A percentile compares a stretch with the other conserved stretches of the same genome.
These are phyloP conservation scores for Tenthredo livida DNA, from an alignment of 2,888 invertebrate genomes.

Conservation along the genomic window DNA sequence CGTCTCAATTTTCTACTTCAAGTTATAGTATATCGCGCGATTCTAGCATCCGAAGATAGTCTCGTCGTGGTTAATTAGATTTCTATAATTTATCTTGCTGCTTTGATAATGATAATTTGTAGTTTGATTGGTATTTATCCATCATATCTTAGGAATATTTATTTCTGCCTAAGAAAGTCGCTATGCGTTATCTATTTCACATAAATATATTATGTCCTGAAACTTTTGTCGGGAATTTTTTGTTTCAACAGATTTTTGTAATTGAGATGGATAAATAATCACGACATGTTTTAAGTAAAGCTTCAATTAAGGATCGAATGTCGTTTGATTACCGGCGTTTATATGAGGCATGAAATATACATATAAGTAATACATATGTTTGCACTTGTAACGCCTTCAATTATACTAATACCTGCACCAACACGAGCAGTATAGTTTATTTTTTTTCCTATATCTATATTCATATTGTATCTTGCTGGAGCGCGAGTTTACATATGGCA, in stretches of 20 bases:
- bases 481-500: neutral
- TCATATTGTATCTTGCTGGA: neutral
- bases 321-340: neutral
- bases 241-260: neutral
- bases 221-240: neutral
- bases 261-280: neutral
- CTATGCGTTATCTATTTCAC: neutral
- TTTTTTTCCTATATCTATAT: neutral
- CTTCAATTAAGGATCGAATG: neutral
- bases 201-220: neutral
- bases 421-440: neutral
- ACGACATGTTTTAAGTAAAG: neutral
- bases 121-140: neutral
- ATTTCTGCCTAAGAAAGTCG: neutral
- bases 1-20: neutral
- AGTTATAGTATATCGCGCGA: neutral
- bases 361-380: neutral
- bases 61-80: neutral
- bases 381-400: constrained; percentile 15
- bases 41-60: neutral
- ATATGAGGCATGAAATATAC: neutral
- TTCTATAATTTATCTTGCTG: neutral
- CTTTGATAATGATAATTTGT: neutral
- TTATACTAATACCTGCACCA: neutral
- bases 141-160: neutral